Evolutionary conservation across 2,113 vertebrate species (phyloP), one percentile per base, ranked within the genome.

Genomic region (Semicossyphus pulcher): DNA sequence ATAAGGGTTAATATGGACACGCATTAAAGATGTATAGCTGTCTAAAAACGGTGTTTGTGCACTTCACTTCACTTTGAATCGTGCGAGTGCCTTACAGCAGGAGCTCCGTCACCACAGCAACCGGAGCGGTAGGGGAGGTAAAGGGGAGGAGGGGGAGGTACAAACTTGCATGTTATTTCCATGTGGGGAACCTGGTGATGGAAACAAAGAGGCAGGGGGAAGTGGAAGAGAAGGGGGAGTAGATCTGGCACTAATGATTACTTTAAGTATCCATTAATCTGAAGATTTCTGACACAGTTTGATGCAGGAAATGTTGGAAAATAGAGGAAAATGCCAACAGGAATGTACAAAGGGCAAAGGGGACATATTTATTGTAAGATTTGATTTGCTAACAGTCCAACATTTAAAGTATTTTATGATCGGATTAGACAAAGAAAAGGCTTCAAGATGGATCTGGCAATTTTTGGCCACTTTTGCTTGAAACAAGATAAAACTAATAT

Each of bases 41-140:
- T 56, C 25, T 54, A 18, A 60, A 69, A 56, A 41, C 48, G 18
- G 64, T 56, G 23, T 29, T 51, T 25, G 52, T 26, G 44, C 28
- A 47, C 66, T 48, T 64, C 25, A 36, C 61, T 61, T 68, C 37
- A 45, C 34, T 63, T 3, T 28, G 54, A 67, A 64, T 63, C 2
- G 8, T 4, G 31, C 3, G 62, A 61, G 63, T 63, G 71, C 56
- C 5, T 9, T 26, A 32, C 62, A 69, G 73, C 34, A 21, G 60
- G 54, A 66, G 62, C 54, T 69, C 36, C 8, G 70, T 88, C 44
- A 21, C 80, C 66, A 80, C 4, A 53, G 84, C 69, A 87, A 89
- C 81, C 31, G 0, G 3, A 52, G 71, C 76, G 21, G 54, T 3
- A n/a, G 15, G 11, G 21, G 61, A 39, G 60, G 36, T 10, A 5